Base-by-base conservation (phyloP, 2,888 invertebrate species). In the Heteromyza rotundicornis region DNA sequence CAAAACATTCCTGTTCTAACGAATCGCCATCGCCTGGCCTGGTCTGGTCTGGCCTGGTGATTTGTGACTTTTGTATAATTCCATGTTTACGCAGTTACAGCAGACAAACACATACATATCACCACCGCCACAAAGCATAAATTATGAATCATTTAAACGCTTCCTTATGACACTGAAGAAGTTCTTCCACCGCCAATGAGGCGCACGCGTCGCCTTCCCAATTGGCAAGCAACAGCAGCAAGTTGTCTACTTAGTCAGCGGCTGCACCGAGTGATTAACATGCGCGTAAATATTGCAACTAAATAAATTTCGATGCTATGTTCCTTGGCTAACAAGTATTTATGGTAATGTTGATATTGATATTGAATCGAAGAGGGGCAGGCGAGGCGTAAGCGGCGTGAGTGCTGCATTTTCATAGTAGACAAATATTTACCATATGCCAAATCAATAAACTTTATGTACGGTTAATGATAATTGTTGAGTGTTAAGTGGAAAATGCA, bases 81-180 rank as follows among this genome's bases (percentile, higher is more conserved):
- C 5, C 27, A 27, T 27, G 27, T 27, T 27, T 7, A 27, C 27
- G 27, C 27, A 27, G 10, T 27, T 27, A 27, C 27, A 27, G 27
- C 27, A 27, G 27, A 27, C 27, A 27, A 5, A 27, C 7, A 27
- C 27, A 27, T 5, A 27, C 27, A 27, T 5, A 27, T 7, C 27
- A 27, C 7, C 27, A 27, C 5, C 5, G 10, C 27, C 27, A 27
- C 8, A 47, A 68, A 66, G 70, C 73, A 75, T 77, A 76, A 77
- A 76, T 78, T 76, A 77, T 78, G 76, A 78, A 76, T 78, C 77
- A 78, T 77, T 78, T 76, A 68, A 73, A 72, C 76, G 76, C 76
- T 76, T 76, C 76, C 76, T 76, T 76, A 78, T 77, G 78, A 77
- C 75, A 74, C 76, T 68, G 64, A 69, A 64, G 75, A 68, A 68